Evolutionary conservation across 2,797 vertebrate species (phyloP), one percentile per base, ranked within the genome.

Genomic region (Macropus fuliginosus): DNA sequence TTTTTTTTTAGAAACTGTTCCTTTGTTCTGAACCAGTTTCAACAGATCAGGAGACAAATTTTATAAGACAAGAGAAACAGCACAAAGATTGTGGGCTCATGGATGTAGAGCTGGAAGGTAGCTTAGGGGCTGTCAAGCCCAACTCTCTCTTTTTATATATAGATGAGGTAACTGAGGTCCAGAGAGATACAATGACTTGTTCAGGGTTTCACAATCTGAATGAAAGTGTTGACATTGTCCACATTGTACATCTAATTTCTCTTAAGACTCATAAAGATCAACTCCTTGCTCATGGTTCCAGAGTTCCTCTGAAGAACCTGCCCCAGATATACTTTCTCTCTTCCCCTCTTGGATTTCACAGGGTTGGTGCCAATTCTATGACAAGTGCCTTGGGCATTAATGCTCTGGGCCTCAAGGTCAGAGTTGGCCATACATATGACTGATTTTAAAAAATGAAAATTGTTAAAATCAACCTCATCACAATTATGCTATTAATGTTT

Each of bases 171-270:
- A 59, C 28, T 59, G 57, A 59, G 27, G 8, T 10, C 28, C 28
- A 59, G 28, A 27, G 56, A 59, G 10, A 10, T 59, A 59, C 27
- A 59, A 21, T 31, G 57, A 91, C 91, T 91, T 50, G 90, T 55
- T 94, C 94, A 57, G 24, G 13, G 92, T 89, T 95, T 10, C 91
- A 55, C 55, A 91, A 91, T 94, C 94, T 94, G 94, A 95, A 95
- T 54, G 81, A 56, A 93, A 4, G 28, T 54, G 92, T 93, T 59
- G 28, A 10, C n/a, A 28, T 95, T 87, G n/a, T 5, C 4, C 28
- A 59, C 2, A 10, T 27, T 27, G 21, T 56, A 56, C 56, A 56
- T 27, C 56, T 56, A 56, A 56, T 56, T 27, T 24, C 56, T 56
- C 57, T 12, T 59, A 29, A 59, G 1, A 29, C 28, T 59, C 57